These are phyloP conservation scores for Apocrypta bakeri DNA, from an alignment of 1,140 invertebrate species.

Conservation along the genomic window DNA sequence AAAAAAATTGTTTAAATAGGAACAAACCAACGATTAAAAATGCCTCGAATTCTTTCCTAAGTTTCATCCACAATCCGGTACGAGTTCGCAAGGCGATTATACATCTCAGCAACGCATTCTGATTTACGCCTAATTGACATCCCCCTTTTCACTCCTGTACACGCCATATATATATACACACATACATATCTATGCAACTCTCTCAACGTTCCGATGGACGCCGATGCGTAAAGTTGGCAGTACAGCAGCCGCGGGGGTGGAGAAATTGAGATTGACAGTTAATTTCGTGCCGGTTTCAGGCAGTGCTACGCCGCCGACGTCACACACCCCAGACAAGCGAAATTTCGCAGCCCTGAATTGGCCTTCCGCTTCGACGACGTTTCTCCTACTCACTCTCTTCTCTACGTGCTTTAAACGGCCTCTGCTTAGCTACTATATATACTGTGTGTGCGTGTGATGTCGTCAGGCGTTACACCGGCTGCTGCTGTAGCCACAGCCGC, in stretches of 20 bases:
- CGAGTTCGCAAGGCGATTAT: background rate
- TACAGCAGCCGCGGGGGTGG: conserved; percentile 46
- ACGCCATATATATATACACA: too few relatives aligned
- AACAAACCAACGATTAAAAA: background rate
- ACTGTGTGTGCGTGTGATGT: background rate
- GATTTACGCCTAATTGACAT: conserved; percentile 43
- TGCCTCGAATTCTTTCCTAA: background rate
- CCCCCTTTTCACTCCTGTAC: background rate
- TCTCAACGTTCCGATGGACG: conserved; percentile 16
- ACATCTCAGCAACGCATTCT: background rate
- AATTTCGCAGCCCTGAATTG: conserved; percentile 55
- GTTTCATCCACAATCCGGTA: too few relatives aligned
- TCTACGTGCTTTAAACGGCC: background rate
- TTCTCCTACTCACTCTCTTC: background rate
- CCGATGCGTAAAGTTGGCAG: conserved; percentile 30
- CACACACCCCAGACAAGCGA: conserved; percentile 51
- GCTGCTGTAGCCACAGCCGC: conserved; percentile 12
- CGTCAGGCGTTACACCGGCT: background rate
- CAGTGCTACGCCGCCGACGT: background rate
- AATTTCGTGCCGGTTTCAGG: conserved; percentile 67
- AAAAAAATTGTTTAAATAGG: too few relatives aligned
- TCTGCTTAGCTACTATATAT: background rate
- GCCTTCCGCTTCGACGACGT: conserved; percentile 9
- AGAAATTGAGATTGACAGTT: conserved; percentile 75
- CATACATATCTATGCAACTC: too few relatives aligned